These are phyloP conservation scores for Caradrina clavipalpis DNA, from an alignment of 2,888 invertebrate species.

Conservation along the genomic window DNA sequence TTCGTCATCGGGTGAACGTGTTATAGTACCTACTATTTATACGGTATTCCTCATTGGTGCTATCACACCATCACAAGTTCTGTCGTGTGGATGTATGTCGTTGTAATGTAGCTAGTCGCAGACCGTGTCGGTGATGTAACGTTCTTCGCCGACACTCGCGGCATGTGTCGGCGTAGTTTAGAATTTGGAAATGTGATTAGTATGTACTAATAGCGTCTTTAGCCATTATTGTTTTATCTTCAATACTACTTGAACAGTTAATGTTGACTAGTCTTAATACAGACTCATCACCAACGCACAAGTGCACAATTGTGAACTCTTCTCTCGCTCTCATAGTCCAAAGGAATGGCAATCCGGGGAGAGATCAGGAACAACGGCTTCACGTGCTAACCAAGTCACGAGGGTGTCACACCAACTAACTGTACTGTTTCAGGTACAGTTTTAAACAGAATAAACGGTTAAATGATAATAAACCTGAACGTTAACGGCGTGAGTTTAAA, in stretches of 20 bases:
- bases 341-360: no score
- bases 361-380: no score
- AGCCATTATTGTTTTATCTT: conserved; percentile 23
- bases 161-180: conserved; percentile 31
- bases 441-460: conserved; percentile 20
- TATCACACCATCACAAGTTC: background rate
- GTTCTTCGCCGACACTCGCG: conserved; percentile 25
- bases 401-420: no score
- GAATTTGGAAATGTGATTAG: conserved; percentile 49
- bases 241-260: background rate
- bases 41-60: conserved; percentile 9
- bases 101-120: conserved; percentile 21
- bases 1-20: conserved; percentile 20
- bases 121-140: conserved; percentile 51
- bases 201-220: conserved; percentile 22
- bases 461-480: background rate
- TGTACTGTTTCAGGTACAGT: conserved; percentile 3
- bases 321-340: no score
- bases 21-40: conserved; percentile 3
- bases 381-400: no score
- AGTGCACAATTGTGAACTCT: no score
- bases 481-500: no score
- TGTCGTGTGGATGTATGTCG: conserved; percentile 18
- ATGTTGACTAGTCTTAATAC: no score
- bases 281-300: no score